Evolutionary conservation across 2,113 vertebrate species (phyloP).

Genomic region (Helogale parvula): DNA sequence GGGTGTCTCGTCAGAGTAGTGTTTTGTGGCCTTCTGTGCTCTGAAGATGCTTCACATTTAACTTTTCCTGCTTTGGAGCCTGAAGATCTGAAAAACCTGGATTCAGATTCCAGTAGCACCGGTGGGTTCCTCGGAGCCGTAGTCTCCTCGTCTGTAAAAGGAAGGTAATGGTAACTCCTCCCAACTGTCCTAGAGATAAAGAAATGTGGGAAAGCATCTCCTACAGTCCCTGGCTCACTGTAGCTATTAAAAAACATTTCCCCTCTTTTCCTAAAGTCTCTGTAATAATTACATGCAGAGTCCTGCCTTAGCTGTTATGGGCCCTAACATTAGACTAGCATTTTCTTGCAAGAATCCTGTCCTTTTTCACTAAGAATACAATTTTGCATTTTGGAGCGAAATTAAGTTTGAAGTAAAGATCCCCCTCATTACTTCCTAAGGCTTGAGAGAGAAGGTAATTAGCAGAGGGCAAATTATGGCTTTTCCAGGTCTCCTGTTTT

Average conservation of each 20-base stretch:
- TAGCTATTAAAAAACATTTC: neutral
- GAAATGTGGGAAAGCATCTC: neutral
- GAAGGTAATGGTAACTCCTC: neutral
- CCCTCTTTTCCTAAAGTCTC: neutral
- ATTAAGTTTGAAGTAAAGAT: neutral
- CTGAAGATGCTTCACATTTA: neutral
- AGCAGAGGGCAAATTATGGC: neutral
- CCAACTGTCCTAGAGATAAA: neutral
- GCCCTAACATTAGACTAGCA: neutral
- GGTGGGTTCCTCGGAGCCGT: neutral
- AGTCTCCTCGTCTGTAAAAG: neutral
- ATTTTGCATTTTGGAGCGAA: conserved; percentile 19
- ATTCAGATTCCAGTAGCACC: neutral
- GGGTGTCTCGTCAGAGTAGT: no score
- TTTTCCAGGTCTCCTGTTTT: neutral
- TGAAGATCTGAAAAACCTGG: neutral
- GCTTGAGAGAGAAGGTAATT: neutral
- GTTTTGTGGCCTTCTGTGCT: neutral
- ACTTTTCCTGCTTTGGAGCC: neutral
- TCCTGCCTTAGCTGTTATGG: neutral
- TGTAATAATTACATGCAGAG: neutral
- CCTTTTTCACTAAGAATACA: neutral
- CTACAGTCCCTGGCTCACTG: neutral
- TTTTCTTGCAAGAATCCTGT: neutral
- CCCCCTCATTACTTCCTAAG: neutral